Evolutionary conservation across 2,888 invertebrate genomes (phyloP).

Genomic region (Leptinotarsa juncta): DNA sequence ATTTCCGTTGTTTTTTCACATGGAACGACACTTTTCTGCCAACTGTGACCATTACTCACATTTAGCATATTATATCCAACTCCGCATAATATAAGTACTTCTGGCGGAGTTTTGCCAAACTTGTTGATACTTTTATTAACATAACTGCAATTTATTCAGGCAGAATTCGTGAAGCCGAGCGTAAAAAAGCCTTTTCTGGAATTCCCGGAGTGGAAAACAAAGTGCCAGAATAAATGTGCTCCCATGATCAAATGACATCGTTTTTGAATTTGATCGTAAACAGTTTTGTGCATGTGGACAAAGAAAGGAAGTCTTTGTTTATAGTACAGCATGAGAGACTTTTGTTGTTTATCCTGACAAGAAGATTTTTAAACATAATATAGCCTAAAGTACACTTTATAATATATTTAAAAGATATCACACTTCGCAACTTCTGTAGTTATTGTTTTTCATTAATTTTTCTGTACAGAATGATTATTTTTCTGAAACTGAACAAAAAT

Average conservation of each 20-base stretch:
- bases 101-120: slow-evolving; percentile 32
- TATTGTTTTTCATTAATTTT: too few relatives aligned
- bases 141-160: slow-evolving; percentile 39
- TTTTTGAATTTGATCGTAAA: background rate
- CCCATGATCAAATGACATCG: background rate
- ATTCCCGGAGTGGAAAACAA: slow-evolving; percentile 3
- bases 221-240: background rate
- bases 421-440: too few relatives aligned
- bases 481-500: too few relatives aligned
- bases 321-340: background rate
- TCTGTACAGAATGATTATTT: too few relatives aligned
- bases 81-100: slow-evolving; percentile 31
- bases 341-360: too few relatives aligned
- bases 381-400: too few relatives aligned
- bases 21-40: background rate
- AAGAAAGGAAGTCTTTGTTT: background rate
- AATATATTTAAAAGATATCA: too few relatives aligned
- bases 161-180: slow-evolving; percentile 19
- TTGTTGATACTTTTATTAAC: slow-evolving; percentile 44
- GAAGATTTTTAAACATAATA: too few relatives aligned
- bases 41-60: slow-evolving; percentile 30
- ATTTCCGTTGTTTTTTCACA: background rate
- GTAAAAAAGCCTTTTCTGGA: background rate
- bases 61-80: slow-evolving; percentile 34
- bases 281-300: background rate